phyloP scores from a whole-genome alignment of 2,113 vertebrate species.

The Corvus cornix region DNA sequence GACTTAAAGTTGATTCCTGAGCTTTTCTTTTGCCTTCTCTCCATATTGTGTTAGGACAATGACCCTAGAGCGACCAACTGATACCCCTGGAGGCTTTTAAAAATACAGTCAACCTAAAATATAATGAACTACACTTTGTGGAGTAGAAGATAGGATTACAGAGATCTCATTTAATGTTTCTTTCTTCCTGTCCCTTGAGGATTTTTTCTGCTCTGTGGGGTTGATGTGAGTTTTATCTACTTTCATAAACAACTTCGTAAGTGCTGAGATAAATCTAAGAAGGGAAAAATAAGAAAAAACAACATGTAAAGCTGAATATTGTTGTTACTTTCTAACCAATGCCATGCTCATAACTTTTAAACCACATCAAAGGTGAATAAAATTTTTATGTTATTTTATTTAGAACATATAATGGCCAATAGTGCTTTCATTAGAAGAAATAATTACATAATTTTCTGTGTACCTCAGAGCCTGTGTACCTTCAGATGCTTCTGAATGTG shows the following conservation, averaged over 20 bases:
- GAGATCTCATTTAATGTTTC: not conserved
- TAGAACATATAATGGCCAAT: not conserved
- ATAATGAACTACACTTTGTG: not conserved
- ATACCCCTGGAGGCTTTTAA: not conserved
- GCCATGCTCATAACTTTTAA: not conserved
- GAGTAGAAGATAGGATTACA: not conserved
- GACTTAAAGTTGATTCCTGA: not conserved
- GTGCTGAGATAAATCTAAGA: not conserved
- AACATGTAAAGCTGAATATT: not conserved
- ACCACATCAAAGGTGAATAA: not conserved
- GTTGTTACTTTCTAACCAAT: not conserved
- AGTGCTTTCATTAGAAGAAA: not conserved
- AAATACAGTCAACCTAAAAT: not conserved
- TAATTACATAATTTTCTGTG: not conserved
- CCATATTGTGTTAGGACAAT: not conserved
- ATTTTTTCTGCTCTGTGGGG: not conserved
- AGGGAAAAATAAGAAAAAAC: not conserved
- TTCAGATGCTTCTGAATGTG: not conserved
- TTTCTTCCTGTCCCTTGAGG: not conserved
- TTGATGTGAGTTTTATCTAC: not conserved
- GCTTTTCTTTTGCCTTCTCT: not conserved
- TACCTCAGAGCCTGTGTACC: not conserved
- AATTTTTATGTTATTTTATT: not conserved
- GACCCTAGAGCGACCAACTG: not conserved
- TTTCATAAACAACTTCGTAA: not conserved